These are phyloP conservation scores for Tachypleus tridentatus DNA, from an alignment of 1,140 invertebrate genomes.

Conservation along the genomic window DNA sequence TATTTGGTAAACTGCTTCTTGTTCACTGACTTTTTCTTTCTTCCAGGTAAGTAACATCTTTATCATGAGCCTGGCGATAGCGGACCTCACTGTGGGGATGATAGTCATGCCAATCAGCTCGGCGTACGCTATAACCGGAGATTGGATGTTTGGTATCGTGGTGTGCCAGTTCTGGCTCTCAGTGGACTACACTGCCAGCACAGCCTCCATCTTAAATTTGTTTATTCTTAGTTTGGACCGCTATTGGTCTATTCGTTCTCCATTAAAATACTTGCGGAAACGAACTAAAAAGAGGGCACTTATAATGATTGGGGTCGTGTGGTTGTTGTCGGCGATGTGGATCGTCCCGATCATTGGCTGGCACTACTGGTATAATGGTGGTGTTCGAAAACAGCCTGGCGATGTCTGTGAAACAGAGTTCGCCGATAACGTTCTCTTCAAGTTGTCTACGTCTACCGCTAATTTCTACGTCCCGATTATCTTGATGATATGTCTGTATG, in stretches of 20 bases:
- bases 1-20: no score
- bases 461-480: conserved; percentile 45
- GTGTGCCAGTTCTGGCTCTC: conserved; percentile 42
- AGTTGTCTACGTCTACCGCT: conserved; percentile 42
- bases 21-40: no score
- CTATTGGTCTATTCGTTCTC: conserved; percentile 47
- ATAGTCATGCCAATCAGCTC: conserved; percentile 51
- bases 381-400: conserved; percentile 18
- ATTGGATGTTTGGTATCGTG: conserved; percentile 43
- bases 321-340: conserved; percentile 41
- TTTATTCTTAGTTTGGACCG: conserved; percentile 38
- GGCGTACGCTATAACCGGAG: conserved; percentile 44
- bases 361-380: conserved; percentile 29
- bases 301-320: conserved; percentile 42
- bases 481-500: conserved; percentile 43
- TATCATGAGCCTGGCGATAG: conserved; percentile 49
- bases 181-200: conserved; percentile 49
- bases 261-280: conserved; percentile 45
- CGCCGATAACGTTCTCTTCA: conserved; percentile 39
- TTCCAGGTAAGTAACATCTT: conserved; percentile 49
- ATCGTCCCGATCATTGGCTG: conserved; percentile 41
- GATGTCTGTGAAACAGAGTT: conserved; percentile 40
- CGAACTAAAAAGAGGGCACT: conserved; percentile 44
- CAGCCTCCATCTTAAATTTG: conserved; percentile 50
- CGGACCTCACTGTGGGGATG: conserved; percentile 48